Conservation (phyloP, 2,888 invertebrate species). For the Caenorhabditis imperialis region DNA sequence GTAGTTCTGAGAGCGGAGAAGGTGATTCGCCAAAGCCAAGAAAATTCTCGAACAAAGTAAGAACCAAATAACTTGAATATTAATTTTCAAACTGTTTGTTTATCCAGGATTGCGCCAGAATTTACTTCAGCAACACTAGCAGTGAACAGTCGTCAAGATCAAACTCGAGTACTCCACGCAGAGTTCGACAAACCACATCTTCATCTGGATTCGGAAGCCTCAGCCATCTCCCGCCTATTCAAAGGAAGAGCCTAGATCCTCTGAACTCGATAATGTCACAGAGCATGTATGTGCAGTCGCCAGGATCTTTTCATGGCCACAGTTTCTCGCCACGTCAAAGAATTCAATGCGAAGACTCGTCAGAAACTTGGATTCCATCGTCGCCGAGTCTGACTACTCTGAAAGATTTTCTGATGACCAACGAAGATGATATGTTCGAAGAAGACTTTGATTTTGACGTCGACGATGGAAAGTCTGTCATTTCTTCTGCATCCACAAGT, state of each 20-base stretch:
- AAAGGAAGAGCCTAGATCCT: conserved; percentile 31
- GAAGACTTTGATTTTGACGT: conserved; percentile 49
- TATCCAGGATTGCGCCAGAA: conserved; percentile 34
- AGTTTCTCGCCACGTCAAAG: conserved; percentile 13
- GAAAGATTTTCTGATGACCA: conserved; percentile 47
- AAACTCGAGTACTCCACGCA: conserved; percentile 42
- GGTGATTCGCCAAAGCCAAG: conserved; percentile 20
- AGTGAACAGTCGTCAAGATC: conserved; percentile 45
- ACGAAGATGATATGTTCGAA: conserved; percentile 30
- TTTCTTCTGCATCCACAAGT: conserved; percentile 63
- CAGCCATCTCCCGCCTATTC: conserved; percentile 58
- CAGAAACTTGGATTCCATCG: conserved; percentile 46
- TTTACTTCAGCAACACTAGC: conserved; percentile 42
- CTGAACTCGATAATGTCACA: conserved; percentile 57
- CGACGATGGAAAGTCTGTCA: conserved; percentile 56
- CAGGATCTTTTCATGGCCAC: conserved; percentile 9
- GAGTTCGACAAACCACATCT: conserved; percentile 44
- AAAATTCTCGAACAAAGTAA: conserved; percentile 24
- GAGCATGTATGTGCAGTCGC: conserved; percentile 57
- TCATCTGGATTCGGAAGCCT: conserved; percentile 60
- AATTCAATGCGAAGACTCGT: conserved; percentile 25
- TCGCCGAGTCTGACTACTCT: conserved; percentile 54
- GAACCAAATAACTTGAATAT: too few relatives aligned
- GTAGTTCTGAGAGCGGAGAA: conserved; percentile 43
- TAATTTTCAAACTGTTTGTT: not conserved